Evolutionary conservation across 1,140 invertebrate genomes (phyloP).

Genomic region (Solenopsis invicta): DNA sequence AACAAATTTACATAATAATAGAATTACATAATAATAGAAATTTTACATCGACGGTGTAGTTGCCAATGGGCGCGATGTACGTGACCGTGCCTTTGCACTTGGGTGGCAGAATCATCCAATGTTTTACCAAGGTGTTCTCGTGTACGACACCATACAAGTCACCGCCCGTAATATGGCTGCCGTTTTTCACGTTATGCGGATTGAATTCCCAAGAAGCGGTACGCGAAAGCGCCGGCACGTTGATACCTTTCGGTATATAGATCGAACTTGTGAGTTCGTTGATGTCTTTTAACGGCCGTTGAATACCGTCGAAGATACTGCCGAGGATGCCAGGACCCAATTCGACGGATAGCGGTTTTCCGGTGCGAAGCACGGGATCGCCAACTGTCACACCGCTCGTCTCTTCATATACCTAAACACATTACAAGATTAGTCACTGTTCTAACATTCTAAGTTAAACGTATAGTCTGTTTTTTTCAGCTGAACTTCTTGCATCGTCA

Average conservation of each 20-base stretch:
- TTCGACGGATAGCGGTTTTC: constrained; percentile 99
- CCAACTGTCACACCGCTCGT: constrained; percentile 99
- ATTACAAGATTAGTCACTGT: not conserved
- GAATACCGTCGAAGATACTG: constrained; percentile 99
- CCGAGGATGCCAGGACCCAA: constrained; percentile 99
- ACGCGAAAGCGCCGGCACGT: constrained; percentile 96
- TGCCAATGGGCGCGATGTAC: constrained; percentile 97
- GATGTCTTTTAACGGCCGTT: constrained; percentile 99
- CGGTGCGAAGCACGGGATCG: constrained; percentile 98
- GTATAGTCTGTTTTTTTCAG: not conserved
- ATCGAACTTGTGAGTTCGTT: constrained; percentile 97
- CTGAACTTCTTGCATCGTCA: too few relatives aligned
- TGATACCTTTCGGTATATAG: constrained; percentile 99
- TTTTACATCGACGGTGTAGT: constrained; percentile 97
- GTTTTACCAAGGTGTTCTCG: constrained; percentile 99
- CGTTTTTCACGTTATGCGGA: constrained; percentile 94
- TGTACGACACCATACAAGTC: constrained; percentile 98
- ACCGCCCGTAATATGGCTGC: constrained; percentile 98
- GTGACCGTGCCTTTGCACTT: constrained; percentile 98
- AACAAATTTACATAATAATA: not conserved
- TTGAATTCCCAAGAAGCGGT: constrained; percentile 97
- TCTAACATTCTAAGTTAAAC: not conserved
- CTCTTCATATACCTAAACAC: constrained; percentile 97
- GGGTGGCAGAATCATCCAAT: constrained; percentile 98
- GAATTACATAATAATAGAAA: constrained; percentile 11